Evolutionary conservation across 2,888 invertebrate genomes (phyloP), one percentile per base, ranked within the genome.

Genomic region (Aphodius sticticus): DNA sequence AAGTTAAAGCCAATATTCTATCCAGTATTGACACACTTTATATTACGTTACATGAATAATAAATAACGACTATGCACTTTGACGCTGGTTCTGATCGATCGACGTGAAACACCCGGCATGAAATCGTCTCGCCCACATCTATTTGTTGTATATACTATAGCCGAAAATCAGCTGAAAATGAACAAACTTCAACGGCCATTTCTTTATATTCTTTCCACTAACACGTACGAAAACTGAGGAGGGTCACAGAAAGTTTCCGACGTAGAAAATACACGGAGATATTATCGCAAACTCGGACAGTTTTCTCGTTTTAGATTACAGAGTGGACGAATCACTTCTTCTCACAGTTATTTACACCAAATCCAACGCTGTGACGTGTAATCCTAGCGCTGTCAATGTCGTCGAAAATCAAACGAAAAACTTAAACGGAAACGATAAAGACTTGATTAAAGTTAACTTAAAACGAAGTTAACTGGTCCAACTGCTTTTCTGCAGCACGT

Each of bases 381-480:
- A 70, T 70, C 70, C 16, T 16, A 70, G 26, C 70, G 16, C 16
- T 26, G 70, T 70, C 70, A 15, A n/a, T 26, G 70, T 53, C 53
- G 53, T 12, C 9, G 12, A 53, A 53, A 53, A 53, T 53, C 71
- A 2, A 71, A 71, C 15, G 71, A 26, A 71, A 71, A 71, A 70
- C 70, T 70, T 0, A 26, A 6, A n/a, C 16, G 16, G 35, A 15
- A 26, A 71, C 14, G 16, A 26, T 71, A 16, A 71, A 5, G 15
- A n/a, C 16, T 26, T n/a, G 6, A 12, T n/a, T 14, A 26, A 71
- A 26, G 16, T 15, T 12, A 26, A 16, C 35, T n/a, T 71, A 5
- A 16, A 15, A 14, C 15, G 71, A 71, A 71, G 71, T 80, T 80
- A 80, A 80, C 80, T 80, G 78, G 78, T 78, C 80, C 77, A 80